Base-by-base conservation (phyloP, 1,140 invertebrate species). In the Diachasma alloeum region DNA sequence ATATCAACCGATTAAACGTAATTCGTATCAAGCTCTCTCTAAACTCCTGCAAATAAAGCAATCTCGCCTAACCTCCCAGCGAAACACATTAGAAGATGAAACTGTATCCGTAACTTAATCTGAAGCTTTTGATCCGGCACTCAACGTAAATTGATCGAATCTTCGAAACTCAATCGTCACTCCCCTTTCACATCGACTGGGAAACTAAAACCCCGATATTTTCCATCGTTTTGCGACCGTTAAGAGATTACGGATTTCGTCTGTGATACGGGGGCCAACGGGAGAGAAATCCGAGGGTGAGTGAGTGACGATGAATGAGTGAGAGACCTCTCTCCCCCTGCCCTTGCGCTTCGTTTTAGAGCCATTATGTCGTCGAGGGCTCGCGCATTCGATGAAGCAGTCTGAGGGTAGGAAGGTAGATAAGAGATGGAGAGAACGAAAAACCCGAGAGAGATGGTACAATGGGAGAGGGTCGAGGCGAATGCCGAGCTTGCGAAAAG, bases 401-500 rank as follows among this genome's bases (percentile, higher is more conserved):
- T 15, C 39, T 5, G 48, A 46, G 75, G 48, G 22, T 31, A 6
- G 59, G 59, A 63, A 48, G 44, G 11, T n/a, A 8, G 17, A 63
- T 67, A 42, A 72, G 36, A 72, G 39, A 71, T 31, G 56, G 72
- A 37, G 26, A 39, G 70, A 75, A 46, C 4, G 75, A 48, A 67
- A 46, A 26, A 0, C 42, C 8, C 59, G 78, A 76, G 9, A 42
- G 44, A 59, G 68, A 80, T 10, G 68, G 31, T 31, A 78, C 63
- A 31, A 66, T 31, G 6, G 26, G 39, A 13, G 24, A 19, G 53
- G 13, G 68, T 79, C 59, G 44, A 72, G 70, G 63, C 66, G 75
- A 75, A 75, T 84, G 88, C 88, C 89, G 88, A 90, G 87, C 84
- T 87, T 88, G 88, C 88, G 83, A 83, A 88, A 90, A 90, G 88